Conservation (phyloP, 2,113 vertebrate species). For the Sorex araneus region DNA sequence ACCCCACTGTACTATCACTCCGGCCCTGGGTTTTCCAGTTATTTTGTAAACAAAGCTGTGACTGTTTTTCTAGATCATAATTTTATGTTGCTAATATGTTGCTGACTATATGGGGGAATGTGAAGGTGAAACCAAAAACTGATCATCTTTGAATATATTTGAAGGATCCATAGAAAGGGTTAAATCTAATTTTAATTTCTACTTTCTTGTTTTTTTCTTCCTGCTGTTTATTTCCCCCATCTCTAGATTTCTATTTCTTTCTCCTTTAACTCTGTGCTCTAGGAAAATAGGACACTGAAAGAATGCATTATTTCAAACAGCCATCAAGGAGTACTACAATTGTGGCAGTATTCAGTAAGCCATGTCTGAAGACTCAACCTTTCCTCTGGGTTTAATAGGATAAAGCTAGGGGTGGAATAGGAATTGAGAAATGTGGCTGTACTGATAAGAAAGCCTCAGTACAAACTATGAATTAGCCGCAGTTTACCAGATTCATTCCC, state of each 20-base stretch:
- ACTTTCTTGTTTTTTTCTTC: not conserved
- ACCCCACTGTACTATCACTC: no score
- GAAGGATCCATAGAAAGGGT: not conserved
- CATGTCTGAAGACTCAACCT: slow-evolving; percentile 83
- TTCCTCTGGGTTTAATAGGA: slow-evolving; percentile 87
- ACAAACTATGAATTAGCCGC: slow-evolving; percentile 86
- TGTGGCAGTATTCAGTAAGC: slow-evolving; percentile 83
- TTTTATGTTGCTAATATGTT: slow-evolving; percentile 46
- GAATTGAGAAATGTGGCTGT: slow-evolving; percentile 87
- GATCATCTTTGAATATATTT: not conserved
- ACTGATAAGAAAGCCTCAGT: slow-evolving; percentile 87
- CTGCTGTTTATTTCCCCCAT: slow-evolving; percentile 2
- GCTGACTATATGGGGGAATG: not conserved
- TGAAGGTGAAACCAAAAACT: not conserved
- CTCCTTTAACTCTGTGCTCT: slow-evolving; percentile 62
- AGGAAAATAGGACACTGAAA: slow-evolving; percentile 71
- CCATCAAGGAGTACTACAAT: slow-evolving; percentile 84
- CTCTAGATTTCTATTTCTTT: slow-evolving; percentile 25
- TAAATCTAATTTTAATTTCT: slow-evolving; percentile 12
- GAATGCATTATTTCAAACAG: slow-evolving; percentile 78
- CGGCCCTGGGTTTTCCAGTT: not conserved
- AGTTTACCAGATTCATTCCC: slow-evolving; percentile 82
- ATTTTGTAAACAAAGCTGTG: not conserved
- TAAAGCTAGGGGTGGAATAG: slow-evolving; percentile 84
- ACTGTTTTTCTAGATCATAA: not conserved